phyloP scores from a whole-genome alignment of 1,140 invertebrate genomes.

The Sipha flava region DNA sequence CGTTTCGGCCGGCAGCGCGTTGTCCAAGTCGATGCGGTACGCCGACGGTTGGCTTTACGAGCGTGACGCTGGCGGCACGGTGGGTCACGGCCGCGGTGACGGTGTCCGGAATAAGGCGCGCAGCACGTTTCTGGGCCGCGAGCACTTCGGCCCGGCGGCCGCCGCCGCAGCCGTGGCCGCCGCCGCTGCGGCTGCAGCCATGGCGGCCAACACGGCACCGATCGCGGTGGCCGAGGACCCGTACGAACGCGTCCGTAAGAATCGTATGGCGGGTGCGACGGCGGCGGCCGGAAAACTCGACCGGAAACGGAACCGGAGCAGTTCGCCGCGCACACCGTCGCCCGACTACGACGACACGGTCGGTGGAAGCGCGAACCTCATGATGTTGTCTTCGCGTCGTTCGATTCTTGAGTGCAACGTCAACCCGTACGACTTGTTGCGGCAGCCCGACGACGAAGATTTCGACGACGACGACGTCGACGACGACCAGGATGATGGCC shows the following conservation, averaged over 20 bases:
- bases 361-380: not conserved
- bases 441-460: conserved; percentile 38
- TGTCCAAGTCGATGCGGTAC: conserved; percentile 73
- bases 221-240: conserved; percentile 51
- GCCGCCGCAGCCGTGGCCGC: conserved; percentile 63
- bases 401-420: conserved; percentile 77
- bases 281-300: conserved; percentile 53
- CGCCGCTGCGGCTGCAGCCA: conserved; percentile 56
- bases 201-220: not conserved
- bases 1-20: conserved; percentile 48
- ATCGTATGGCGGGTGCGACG: conserved; percentile 48
- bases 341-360: conserved; percentile 31
- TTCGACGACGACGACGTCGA: conserved; percentile 27
- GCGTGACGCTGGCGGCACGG: conserved; percentile 48
- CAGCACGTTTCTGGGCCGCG: conserved; percentile 46
- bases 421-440: conserved; percentile 73
- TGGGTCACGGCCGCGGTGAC: conserved; percentile 33
- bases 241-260: conserved; percentile 70
- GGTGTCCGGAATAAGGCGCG: conserved; percentile 38
- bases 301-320: conserved; percentile 45
- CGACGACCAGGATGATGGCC: conserved; percentile 43
- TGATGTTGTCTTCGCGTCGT: conserved; percentile 11
- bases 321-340: conserved; percentile 42
- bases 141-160: conserved; percentile 49
- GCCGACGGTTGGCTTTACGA: conserved; percentile 74